phyloP scores from a whole-genome alignment of 2,888 invertebrate genomes.

The Chalcosyrphus nemorum region DNA sequence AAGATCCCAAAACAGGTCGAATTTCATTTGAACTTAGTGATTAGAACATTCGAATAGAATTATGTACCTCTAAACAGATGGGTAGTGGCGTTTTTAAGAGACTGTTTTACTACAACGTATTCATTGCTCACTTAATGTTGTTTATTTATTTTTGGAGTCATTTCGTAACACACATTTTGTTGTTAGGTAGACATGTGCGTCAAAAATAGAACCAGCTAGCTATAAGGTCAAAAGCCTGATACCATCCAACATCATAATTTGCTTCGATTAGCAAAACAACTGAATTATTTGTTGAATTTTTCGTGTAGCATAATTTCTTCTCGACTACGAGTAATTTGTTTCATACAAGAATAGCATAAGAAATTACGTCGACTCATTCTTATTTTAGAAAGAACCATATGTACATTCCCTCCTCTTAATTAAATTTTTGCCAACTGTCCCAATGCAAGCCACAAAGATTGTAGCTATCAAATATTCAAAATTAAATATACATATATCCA shows the following conservation, averaged over 20 bases:
- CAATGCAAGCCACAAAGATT: not conserved
- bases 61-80: no score
- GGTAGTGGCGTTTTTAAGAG: no score
- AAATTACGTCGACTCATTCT: constrained; percentile 4
- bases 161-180: no score
- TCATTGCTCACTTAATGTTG: no score
- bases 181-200: not conserved
- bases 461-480: not conserved
- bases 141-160: no score
- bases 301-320: not conserved
- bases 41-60: no score
- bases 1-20: no score
- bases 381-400: constrained; percentile 1
- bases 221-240: constrained; percentile 10
- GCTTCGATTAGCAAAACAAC: not conserved
- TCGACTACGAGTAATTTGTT: not conserved
- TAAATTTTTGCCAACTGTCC: not conserved
- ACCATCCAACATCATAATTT: not conserved
- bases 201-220: constrained; percentile 5
- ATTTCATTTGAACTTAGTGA: no score
- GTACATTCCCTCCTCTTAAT: not conserved
- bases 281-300: not conserved
- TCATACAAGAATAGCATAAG: constrained; percentile 14
- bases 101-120: no score
- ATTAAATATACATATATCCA: no score